Base-by-base conservation (phyloP, 2,113 vertebrate species). In the Peucedramus taeniatus region DNA sequence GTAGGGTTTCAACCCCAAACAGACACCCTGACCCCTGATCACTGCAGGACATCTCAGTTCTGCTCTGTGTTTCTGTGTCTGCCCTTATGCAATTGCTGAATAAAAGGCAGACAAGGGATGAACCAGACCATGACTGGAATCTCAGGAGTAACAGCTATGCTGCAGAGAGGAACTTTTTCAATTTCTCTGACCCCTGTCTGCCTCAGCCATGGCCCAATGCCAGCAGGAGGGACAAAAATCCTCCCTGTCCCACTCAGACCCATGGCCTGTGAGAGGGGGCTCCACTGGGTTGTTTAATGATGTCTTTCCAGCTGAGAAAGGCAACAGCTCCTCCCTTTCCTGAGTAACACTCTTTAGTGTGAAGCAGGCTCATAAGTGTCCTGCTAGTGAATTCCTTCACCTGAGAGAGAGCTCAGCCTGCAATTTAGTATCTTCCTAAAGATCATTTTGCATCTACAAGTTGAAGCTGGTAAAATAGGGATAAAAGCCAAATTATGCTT, bases 241-340 rank as follows among this genome's bases (percentile, higher is more conserved):
- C 40, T 54, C 13, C 23, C 37, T 5, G 7, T 69, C 33, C 68
- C 49, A 7, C 22, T 37, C 40, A n/a, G 45, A 22, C 40, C 28
- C 72, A 24, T 4, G 18, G 50, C 6, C 44, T 72, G 21, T 18
- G 40, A 60, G 19, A 0, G 0, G 27, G 19, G 15, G 2, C 37
- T 53, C 23, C 56, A 4, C 0, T 1, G 59, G 12, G 10, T 2
- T n/a, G 20, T 33, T 26, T 15, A n/a, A 4, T 10, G 28, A 44
- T 5, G 3, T 7, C 37, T 35, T 61, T 37, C 14, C 45, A 64
- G 37, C 4, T 28, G 57, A 49, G 16, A 50, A 61, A 53, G 23
- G 28, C 13, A 87, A 15, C n/a, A 77, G 4, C n/a, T 69, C 39
- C 35, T 57, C 14, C 10, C 7, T 90, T 42, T 40, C 44, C 44